A percentile compares a stretch with the other conserved stretches of the same genome.
phyloP scores from a whole-genome alignment of 1,140 invertebrate genomes.

The Drosophila lowei region DNA sequence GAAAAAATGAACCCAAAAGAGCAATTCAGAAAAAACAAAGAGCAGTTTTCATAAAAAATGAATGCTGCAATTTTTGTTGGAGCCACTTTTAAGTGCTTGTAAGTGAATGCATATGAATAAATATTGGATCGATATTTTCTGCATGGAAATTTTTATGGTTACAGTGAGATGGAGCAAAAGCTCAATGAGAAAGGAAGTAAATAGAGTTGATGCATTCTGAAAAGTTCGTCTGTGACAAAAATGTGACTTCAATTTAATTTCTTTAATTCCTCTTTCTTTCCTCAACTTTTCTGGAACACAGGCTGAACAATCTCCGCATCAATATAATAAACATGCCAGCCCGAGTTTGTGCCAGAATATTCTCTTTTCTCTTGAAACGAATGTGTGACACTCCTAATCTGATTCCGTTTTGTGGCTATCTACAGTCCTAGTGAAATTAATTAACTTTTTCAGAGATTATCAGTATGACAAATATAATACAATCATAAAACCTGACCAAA shows the following conservation, averaged over 20 bases:
- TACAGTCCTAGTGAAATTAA: constrained; percentile 48
- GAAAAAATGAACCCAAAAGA: constrained; percentile 30
- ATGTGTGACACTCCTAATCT: neutral
- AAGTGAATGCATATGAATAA: constrained; percentile 68
- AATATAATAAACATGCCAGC: constrained; percentile 48
- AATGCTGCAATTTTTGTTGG: constrained; percentile 31
- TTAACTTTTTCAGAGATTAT: constrained; percentile 63
- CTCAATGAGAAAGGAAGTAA: neutral
- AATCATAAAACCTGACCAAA: constrained; percentile 19
- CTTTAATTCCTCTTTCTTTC: neutral
- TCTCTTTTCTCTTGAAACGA: no score
- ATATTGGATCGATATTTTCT: constrained; percentile 49
- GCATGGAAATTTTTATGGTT: constrained; percentile 6
- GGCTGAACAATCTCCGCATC: constrained; percentile 31
- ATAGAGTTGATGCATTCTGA: no score
- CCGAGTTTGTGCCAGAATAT: neutral
- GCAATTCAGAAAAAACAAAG: constrained; percentile 19
- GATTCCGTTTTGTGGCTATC: constrained; percentile 15
- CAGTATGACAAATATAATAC: constrained; percentile 67
- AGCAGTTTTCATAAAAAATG: constrained; percentile 58
- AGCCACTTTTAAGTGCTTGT: constrained; percentile 52
- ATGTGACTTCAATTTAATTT: no score
- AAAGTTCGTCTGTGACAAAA: no score
- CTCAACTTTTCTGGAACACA: neutral
- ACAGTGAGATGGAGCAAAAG: constrained; percentile 6